Evolutionary conservation across 2,888 invertebrate species (phyloP), one percentile per base, ranked within the genome.

Genomic region (Sphaerophoria taeniata): DNA sequence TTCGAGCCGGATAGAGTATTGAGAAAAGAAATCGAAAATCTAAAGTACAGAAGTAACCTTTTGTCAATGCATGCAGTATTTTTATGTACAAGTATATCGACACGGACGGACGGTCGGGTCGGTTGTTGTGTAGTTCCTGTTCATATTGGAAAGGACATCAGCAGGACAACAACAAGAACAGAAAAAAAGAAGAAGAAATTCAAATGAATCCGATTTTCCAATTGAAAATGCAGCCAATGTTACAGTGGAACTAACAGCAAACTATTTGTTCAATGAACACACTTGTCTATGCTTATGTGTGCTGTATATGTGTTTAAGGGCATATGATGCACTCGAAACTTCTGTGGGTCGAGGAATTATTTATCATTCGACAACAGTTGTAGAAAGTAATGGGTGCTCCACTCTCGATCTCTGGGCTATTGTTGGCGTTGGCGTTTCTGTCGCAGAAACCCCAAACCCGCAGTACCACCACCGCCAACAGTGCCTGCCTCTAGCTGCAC

Each of bases 151-250:
- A 11, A 45, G 45, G 47, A 49, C n/a, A 45, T 47, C 11, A 53
- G 11, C 9, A 9, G 12, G 6, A 9, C 3, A 6, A 43, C 43
- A 43, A 43, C 9, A 43, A 43, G 12, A 43, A 43, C 9, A n/a
- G 16, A 33, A 34, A 63, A 36, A 60, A 65, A 53, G 51, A 51
- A 31, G 5, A 7, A 69, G 11, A 45, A 84, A 80, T 81, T 81
- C 81, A 81, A 85, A 85, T 85, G 85, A 85, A 85, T 85, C 85
- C 73, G 85, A 85, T 85, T 85, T 85, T 85, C 85, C 85, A 85
- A 85, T 85, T 85, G 85, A 81, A 85, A 85, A 85, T 85, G 80
- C 85, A 85, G 81, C 85, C 85, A 85, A 77, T 85, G 81, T 81
- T 76, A 76, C 75, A 55, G n/a, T 51, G 72, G 65, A 73, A 81